Percentiles rank a stretch among this genome's conserved stretches.
Conservation (phyloP, 2,888 invertebrate genomes). For the Agapostemon virescens region DNA sequence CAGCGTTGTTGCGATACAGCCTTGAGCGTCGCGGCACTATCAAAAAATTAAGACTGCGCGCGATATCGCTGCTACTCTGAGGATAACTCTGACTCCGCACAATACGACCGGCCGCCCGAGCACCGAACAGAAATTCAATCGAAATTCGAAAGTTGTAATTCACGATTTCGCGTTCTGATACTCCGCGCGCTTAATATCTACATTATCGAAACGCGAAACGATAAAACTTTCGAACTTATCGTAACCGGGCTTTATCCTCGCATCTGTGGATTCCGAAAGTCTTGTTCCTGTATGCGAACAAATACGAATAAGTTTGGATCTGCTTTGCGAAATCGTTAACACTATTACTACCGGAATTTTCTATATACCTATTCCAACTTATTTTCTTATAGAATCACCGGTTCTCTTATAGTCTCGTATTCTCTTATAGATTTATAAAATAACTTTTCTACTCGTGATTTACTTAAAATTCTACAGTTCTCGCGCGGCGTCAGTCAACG, state of each 20-base stretch:
- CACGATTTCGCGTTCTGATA: background rate
- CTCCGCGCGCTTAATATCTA: slow-evolving; percentile 1
- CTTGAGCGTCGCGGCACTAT: slow-evolving; percentile 36
- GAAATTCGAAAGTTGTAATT: background rate
- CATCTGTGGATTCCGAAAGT: background rate
- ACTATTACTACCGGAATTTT: no score
- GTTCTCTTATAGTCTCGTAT: no score
- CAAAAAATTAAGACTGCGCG: slow-evolving; percentile 24
- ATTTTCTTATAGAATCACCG: no score
- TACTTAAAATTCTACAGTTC: no score
- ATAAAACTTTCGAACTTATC: slow-evolving; percentile 39
- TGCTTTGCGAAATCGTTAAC: background rate
- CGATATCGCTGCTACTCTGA: slow-evolving; percentile 20
- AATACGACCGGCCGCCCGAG: background rate
- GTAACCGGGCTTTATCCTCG: slow-evolving; percentile 5
- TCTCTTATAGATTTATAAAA: no score
- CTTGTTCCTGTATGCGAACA: background rate
- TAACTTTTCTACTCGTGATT: no score
- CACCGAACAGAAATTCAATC: background rate
- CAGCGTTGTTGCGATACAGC: slow-evolving; percentile 32
- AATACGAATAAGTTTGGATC: background rate
- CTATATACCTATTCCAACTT: no score
- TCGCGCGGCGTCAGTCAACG: background rate
- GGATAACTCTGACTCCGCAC: slow-evolving; percentile 6
- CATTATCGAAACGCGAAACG: slow-evolving; percentile 37